These are phyloP conservation scores for Microctenopoma lineatum DNA, from an alignment of 2,797 vertebrate species.

Conservation along the genomic window DNA sequence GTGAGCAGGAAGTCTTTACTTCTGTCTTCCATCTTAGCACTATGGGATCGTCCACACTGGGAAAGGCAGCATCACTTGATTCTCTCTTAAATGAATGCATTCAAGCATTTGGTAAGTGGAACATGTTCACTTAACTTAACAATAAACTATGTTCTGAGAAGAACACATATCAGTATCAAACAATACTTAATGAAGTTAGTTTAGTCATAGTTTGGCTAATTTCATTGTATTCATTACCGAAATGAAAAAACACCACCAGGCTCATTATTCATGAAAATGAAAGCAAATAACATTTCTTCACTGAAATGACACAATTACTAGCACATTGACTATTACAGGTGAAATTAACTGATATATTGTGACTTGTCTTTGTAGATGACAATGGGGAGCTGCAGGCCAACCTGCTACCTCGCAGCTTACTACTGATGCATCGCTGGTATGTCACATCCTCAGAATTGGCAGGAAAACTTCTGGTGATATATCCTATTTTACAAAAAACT, in stretches of 20 bases:
- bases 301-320: no score
- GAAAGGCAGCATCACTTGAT: slow-evolving; percentile 92
- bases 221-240: no score
- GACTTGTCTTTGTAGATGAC: slow-evolving; percentile 84
- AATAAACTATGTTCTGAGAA: no score
- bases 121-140: no score
- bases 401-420: slow-evolving; percentile 89
- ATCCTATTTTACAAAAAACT: slow-evolving; percentile 81
- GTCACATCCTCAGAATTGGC: slow-evolving; percentile 93
- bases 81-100: slow-evolving; percentile 90
- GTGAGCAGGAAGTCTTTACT: slow-evolving; percentile 35
- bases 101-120: slow-evolving; percentile 87
- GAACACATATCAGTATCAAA: no score
- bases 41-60: slow-evolving; percentile 92
- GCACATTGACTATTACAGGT: no score
- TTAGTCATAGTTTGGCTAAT: no score
- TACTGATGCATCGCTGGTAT: slow-evolving; percentile 98
- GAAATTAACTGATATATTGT: background rate
- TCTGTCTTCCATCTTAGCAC: slow-evolving; percentile 58
- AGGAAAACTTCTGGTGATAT: slow-evolving; percentile 92
- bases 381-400: slow-evolving; percentile 84
- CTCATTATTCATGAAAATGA: no score
- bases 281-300: no score
- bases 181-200: no score
- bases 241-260: no score